These are phyloP conservation scores for Myopa tessellatipennis DNA, from an alignment of 2,888 invertebrate species.

Conservation along the genomic window DNA sequence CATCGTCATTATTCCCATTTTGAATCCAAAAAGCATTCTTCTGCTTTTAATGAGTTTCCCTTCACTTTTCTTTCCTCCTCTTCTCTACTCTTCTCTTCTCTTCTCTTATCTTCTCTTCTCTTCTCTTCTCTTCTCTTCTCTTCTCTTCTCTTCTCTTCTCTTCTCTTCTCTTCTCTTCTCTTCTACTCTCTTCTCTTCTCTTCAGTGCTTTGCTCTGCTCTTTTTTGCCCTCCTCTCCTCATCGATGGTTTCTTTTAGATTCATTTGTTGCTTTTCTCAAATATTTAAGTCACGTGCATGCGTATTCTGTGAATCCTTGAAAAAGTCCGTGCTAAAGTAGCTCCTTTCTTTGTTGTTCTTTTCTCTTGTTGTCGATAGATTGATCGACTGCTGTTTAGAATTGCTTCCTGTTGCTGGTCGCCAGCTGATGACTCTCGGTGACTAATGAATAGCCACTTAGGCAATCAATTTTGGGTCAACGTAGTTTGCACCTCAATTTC, in stretches of 20 bases:
- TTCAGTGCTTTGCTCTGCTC: not conserved
- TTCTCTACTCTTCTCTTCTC: not conserved
- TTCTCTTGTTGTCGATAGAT: not conserved
- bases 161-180: too few species aligned
- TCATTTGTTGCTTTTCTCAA: not conserved
- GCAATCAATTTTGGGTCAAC: conserved; percentile 24
- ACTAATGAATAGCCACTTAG: conserved; percentile 33
- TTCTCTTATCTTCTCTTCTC: too few species aligned
- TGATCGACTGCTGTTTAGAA: not conserved
- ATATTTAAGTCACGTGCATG: not conserved
- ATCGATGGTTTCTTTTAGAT: too few species aligned
- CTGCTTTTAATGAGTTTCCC: too few species aligned
- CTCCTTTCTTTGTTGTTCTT: not conserved
- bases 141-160: not conserved
- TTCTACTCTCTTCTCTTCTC: too few species aligned
- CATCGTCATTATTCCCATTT: too few species aligned
- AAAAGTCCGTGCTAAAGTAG: not conserved
- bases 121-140: too few species aligned
- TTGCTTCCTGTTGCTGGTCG: not conserved
- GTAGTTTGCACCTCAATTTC: conserved; percentile 34
- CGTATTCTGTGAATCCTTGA: not conserved
- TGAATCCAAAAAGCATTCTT: too few species aligned
- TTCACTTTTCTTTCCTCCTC: too few species aligned
- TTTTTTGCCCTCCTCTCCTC: too few species aligned
- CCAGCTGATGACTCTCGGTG: not conserved